Conservation (phyloP, 2,888 invertebrate genomes). For the Acheta domesticus region DNA sequence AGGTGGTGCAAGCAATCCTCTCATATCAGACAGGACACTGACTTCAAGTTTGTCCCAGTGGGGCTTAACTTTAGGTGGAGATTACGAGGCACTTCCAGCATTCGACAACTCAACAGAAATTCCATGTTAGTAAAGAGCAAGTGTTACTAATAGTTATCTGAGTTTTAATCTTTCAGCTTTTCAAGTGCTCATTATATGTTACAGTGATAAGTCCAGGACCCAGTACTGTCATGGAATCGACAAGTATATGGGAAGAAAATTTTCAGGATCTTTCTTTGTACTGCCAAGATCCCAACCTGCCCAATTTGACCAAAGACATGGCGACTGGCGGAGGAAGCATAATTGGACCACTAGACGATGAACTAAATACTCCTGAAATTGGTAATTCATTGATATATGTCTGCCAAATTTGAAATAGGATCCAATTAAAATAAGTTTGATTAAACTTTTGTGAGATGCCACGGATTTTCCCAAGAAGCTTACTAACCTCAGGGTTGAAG, state of each 20-base stretch:
- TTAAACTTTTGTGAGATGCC: too few species aligned
- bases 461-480: too few species aligned
- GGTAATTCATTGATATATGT: constrained; percentile 24
- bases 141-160: too few species aligned
- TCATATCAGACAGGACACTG: not conserved
- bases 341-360: constrained; percentile 32
- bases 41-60: constrained; percentile 35
- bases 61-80: constrained; percentile 36
- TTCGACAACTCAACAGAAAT: constrained; percentile 11
- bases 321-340: constrained; percentile 36
- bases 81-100: not conserved
- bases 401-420: too few species aligned
- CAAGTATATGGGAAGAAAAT: constrained; percentile 55
- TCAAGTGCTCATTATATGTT: too few species aligned
- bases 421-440: too few species aligned
- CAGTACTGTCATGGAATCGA: constrained; percentile 19
- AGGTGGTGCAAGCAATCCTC: not conserved
- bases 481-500: too few species aligned
- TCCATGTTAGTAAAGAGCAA: too few species aligned
- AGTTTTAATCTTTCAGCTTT: too few species aligned
- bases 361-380: constrained; percentile 35
- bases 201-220: too few species aligned
- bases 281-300: constrained; percentile 46
- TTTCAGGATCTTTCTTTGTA: constrained; percentile 66
- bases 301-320: constrained; percentile 50